A percentile compares a stretch with the other conserved stretches of the same genome.
Evolutionary conservation across 2,888 invertebrate genomes (phyloP).

Genomic region (Acleris emargana): DNA sequence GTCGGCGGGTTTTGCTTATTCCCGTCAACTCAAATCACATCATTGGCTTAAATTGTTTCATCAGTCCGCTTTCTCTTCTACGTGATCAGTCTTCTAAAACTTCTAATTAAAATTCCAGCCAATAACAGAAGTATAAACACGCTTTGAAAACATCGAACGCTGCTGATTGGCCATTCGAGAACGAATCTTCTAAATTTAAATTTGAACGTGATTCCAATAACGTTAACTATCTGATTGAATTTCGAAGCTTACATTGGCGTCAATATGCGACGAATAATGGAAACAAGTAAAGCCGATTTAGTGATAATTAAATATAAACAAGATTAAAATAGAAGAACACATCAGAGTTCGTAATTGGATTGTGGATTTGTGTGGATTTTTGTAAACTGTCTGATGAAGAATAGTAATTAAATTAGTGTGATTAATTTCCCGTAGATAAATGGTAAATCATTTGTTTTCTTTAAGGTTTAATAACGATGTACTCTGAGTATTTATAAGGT

Average conservation of each 20-base stretch:
- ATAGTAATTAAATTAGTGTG: background rate
- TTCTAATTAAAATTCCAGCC: constrained; percentile 59
- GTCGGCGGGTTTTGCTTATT: constrained; percentile 19
- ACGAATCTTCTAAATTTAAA: constrained; percentile 21
- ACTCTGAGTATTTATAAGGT: too few relatives aligned
- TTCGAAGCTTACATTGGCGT: background rate
- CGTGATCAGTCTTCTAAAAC: constrained; percentile 52
- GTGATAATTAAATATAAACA: constrained; percentile 18
- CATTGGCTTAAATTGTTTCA: constrained; percentile 38
- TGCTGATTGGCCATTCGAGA: constrained; percentile 30
- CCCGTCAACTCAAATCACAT: constrained; percentile 27
- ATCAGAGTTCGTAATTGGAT: background rate
- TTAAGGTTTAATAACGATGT: too few relatives aligned
- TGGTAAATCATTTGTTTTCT: too few relatives aligned
- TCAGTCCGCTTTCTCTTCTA: constrained; percentile 46
- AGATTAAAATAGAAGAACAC: constrained; percentile 1
- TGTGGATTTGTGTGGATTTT: constrained; percentile 2
- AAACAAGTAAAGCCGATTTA: constrained; percentile 1
- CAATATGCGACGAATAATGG: background rate
- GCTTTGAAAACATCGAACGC: constrained; percentile 35
- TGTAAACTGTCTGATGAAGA: background rate
- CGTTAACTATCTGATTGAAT: constrained; percentile 8
- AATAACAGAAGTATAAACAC: constrained; percentile 53
- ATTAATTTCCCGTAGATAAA: background rate
- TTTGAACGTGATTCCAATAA: constrained; percentile 25